Evolutionary conservation across 1,140 invertebrate genomes (phyloP).

Genomic region (Pseudomyrmex cubaensis): DNA sequence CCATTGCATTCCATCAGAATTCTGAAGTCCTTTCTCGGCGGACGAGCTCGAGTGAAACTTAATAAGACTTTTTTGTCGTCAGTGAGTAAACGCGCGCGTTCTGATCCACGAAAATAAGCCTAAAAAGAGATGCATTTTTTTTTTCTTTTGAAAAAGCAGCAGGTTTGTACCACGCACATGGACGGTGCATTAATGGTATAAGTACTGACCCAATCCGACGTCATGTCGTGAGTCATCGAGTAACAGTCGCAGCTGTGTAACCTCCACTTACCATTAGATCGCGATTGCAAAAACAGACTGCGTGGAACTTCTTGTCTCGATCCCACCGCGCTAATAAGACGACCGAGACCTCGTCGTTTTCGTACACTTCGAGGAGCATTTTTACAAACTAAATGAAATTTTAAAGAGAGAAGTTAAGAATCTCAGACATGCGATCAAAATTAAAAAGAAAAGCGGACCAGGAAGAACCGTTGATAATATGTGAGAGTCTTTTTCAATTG

Average conservation of each 20-base stretch:
- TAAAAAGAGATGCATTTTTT: too few species aligned
- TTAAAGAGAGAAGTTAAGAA: too few species aligned
- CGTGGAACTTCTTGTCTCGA: background rate
- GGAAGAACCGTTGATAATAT: too few species aligned
- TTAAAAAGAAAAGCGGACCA: too few species aligned
- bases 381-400: background rate
- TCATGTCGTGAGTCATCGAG: conserved; percentile 69
- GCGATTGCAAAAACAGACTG: conserved; percentile 60
- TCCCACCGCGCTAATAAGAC: background rate
- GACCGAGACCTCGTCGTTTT: background rate
- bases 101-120: too few species aligned
- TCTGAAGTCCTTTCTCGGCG: conserved; percentile 30
- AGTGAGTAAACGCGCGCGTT: background rate
- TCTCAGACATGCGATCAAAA: too few species aligned
- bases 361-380: background rate
- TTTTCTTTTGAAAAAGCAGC: conserved; percentile 5
- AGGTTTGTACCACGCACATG: conserved; percentile 19
- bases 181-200: conserved; percentile 15
- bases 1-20: conserved; percentile 6
- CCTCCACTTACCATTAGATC: conserved; percentile 17
- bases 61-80: conserved; percentile 33
- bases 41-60: conserved; percentile 18
- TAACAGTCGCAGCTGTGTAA: conserved; percentile 47
- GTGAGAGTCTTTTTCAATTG: too few species aligned
- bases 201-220: conserved; percentile 46